phyloP scores from a whole-genome alignment of 2,797 vertebrate species.

The Anniella stebbinsi region DNA sequence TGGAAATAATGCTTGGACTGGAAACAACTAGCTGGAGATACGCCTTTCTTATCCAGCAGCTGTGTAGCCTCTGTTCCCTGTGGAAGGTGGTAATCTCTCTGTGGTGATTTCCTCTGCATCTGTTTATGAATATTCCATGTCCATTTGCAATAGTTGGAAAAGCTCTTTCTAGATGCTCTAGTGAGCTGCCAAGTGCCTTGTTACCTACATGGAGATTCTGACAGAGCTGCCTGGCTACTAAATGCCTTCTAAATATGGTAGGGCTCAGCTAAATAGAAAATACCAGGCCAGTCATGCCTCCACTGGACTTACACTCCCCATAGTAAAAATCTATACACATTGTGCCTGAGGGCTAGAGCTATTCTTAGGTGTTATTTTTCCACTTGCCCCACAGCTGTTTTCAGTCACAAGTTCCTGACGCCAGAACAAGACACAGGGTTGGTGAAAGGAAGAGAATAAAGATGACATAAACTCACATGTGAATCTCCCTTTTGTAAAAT shows the following conservation, averaged over 20 bases:
- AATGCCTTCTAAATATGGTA: slow-evolving; percentile 75
- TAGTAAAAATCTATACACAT: slow-evolving; percentile 71
- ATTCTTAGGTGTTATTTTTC: slow-evolving; percentile 79
- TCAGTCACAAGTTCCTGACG: slow-evolving; percentile 76
- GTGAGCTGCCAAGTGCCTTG: slow-evolving; percentile 68
- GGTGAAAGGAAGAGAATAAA: slow-evolving; percentile 68
- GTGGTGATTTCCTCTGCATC: slow-evolving; percentile 69
- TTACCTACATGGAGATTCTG: slow-evolving; percentile 58
- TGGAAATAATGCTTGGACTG: slow-evolving; percentile 49
- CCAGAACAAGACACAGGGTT: slow-evolving; percentile 72
- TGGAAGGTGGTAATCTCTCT: slow-evolving; percentile 70
- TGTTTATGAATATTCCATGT: slow-evolving; percentile 66
- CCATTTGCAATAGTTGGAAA: slow-evolving; percentile 72
- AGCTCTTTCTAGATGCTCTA: slow-evolving; percentile 62
- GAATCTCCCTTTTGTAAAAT: slow-evolving; percentile 36
- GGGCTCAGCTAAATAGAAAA: slow-evolving; percentile 70
- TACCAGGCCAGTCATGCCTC: slow-evolving; percentile 72
- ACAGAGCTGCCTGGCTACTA: slow-evolving; percentile 72
- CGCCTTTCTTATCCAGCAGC: slow-evolving; percentile 66
- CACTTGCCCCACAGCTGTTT: slow-evolving; percentile 79
- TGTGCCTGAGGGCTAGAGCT: slow-evolving; percentile 73
- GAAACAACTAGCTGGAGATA: slow-evolving; percentile 25
- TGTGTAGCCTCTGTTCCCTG: slow-evolving; percentile 50
- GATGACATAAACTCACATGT: slow-evolving; percentile 57
- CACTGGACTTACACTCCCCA: slow-evolving; percentile 60